Percentiles rank a stretch among this genome's conserved stretches.
phyloP scores from a whole-genome alignment of 2,888 invertebrate species.

The Caenorhabditis drosophilae region DNA sequence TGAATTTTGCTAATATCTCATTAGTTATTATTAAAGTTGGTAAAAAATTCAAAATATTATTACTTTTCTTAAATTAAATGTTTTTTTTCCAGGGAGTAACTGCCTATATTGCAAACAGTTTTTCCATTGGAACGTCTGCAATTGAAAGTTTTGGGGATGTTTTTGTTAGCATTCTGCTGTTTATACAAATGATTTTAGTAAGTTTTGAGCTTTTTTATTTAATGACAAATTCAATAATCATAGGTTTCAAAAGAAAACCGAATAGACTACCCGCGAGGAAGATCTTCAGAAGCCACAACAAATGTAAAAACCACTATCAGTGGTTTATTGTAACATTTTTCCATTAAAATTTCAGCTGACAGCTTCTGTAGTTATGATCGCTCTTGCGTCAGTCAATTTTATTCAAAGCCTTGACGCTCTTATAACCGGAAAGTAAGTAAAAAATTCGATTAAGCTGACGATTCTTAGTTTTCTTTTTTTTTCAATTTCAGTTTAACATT shows the following conservation, averaged over 20 bases:
- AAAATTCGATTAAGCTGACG: neutral
- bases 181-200: constrained; percentile 20
- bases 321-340: too few species aligned
- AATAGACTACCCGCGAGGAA: constrained; percentile 34
- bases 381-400: constrained; percentile 23
- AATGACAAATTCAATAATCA: too few species aligned
- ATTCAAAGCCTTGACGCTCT: constrained; percentile 29
- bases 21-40: constrained; percentile 24
- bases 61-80: neutral
- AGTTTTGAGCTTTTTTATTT: neutral
- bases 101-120: constrained; percentile 27
- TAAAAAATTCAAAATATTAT: neutral
- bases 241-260: constrained; percentile 8
- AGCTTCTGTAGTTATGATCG: constrained; percentile 35
- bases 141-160: constrained; percentile 50
- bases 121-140: constrained; percentile 41
- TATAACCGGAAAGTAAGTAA: constrained; percentile 19
- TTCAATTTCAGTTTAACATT: constrained; percentile 23
- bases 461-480: neutral
- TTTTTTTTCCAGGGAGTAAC: constrained; percentile 6
- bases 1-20: constrained; percentile 28
- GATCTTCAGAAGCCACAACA: constrained; percentile 26
- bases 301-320: constrained; percentile 26
- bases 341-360: constrained; percentile 14
- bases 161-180: constrained; percentile 35